Evolutionary conservation across 2,113 vertebrate genomes (phyloP).

Genomic region (Mionectes macconnelli): DNA sequence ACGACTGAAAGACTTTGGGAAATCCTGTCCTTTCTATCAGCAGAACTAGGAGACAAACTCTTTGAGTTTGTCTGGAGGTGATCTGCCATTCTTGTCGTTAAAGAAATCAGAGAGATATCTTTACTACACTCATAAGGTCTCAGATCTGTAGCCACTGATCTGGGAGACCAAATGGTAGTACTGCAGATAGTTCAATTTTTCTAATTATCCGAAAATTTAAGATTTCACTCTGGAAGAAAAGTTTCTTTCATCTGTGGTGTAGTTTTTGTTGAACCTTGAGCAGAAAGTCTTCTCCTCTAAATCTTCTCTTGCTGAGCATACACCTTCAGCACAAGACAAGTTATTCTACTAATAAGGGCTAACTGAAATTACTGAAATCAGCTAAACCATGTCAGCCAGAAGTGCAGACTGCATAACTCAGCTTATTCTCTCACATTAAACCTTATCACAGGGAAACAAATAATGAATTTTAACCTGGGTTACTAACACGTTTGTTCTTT

Average conservation of each 20-base stretch:
- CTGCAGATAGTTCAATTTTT: not conserved
- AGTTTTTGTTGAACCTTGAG: not conserved
- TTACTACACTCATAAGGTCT: not conserved
- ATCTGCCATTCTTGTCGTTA: not conserved
- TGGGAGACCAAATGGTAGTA: not conserved
- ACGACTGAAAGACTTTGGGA: not conserved
- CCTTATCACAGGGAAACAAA: not conserved
- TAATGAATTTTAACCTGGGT: not conserved
- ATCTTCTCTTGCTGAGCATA: not conserved
- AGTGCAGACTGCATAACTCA: not conserved
- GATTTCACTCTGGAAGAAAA: not conserved
- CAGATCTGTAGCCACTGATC: not conserved
- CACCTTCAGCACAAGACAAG: not conserved
- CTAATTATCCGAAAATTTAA: not conserved
- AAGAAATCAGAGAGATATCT: not conserved
- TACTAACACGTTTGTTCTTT: not conserved
- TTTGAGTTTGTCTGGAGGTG: not conserved
- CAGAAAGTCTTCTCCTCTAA: not conserved
- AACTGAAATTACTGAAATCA: not conserved
- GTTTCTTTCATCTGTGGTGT: not conserved
- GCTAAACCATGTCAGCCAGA: not conserved
- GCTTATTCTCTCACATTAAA: not conserved
- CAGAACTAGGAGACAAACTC: not conserved
- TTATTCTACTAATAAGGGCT: not conserved
- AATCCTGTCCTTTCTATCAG: not conserved